Evolutionary conservation across 37 sponge, comb jelly and placozoan species (phyloP).

Genomic region (Theonella swinhoei): DNA sequence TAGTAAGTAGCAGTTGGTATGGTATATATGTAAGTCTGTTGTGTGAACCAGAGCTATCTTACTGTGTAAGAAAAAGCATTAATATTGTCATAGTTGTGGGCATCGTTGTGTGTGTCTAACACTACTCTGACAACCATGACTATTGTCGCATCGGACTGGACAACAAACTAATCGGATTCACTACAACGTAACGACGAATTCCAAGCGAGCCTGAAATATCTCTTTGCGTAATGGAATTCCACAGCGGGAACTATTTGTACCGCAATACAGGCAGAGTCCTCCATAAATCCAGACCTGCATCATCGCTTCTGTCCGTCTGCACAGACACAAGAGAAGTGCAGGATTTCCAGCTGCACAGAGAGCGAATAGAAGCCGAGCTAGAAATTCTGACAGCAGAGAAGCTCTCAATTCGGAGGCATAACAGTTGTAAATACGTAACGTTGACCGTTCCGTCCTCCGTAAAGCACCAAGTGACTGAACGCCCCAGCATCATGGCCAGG

Average conservation of each 20-base stretch:
- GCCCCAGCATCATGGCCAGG: slow-evolving; percentile 1
- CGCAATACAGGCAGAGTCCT: neutral
- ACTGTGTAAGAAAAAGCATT: too few species aligned
- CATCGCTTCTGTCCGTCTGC: neutral
- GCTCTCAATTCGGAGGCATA: neutral
- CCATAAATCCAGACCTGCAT: neutral
- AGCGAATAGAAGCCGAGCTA: neutral
- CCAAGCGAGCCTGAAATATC: neutral
- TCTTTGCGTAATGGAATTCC: neutral
- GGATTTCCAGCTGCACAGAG: neutral
- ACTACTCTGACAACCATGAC: too few species aligned
- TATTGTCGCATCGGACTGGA: too few species aligned
- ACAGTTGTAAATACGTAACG: neutral
- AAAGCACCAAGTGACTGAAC: slow-evolving; percentile 1
- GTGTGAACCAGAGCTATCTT: too few species aligned
- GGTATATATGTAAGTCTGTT: too few species aligned
- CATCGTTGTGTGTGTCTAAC: too few species aligned
- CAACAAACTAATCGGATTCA: neutral
- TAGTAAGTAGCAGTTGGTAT: too few species aligned
- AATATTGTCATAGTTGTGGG: too few species aligned
- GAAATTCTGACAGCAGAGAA: neutral
- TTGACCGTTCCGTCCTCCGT: slow-evolving; percentile 9
- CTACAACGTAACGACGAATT: too few species aligned
- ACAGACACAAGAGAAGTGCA: neutral
- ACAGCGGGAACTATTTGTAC: neutral